Conservation (phyloP, 2,113 vertebrate genomes). For the Myiagra hebetior region DNA sequence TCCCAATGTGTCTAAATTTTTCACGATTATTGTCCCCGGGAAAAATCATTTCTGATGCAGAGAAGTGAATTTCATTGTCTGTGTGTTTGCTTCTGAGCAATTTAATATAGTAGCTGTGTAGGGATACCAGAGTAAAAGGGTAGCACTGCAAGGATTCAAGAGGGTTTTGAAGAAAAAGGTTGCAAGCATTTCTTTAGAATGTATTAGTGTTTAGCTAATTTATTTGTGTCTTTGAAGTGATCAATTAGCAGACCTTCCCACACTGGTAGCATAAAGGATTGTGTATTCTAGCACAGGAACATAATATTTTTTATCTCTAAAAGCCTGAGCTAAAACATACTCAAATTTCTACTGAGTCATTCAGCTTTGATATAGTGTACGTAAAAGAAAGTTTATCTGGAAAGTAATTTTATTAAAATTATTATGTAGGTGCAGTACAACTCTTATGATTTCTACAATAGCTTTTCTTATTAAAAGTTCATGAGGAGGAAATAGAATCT, state of each 20-base stretch:
- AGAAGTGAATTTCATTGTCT: background rate
- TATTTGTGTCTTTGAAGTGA: background rate
- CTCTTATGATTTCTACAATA: background rate
- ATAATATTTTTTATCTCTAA: background rate
- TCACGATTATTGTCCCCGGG: background rate
- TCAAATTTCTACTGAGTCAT: background rate
- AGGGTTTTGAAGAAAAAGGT: background rate
- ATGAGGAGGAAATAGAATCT: background rate
- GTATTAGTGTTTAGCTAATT: background rate
- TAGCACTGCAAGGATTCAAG: background rate
- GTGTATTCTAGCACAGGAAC: background rate
- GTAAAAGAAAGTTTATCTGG: background rate
- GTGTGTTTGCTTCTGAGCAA: background rate
- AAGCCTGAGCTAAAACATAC: background rate
- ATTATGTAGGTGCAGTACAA: background rate
- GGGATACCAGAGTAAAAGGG: background rate
- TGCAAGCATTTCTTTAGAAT: background rate
- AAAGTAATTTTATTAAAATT: constrained; percentile 9
- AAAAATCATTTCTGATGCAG: background rate
- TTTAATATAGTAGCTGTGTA: background rate
- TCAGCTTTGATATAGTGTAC: background rate
- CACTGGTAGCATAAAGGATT: background rate
- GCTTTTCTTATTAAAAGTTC: constrained; percentile 23
- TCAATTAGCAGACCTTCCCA: background rate
- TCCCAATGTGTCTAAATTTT: background rate